Base-by-base conservation (phyloP, 2,888 invertebrate species). In the Chrysina gloriosa region DNA sequence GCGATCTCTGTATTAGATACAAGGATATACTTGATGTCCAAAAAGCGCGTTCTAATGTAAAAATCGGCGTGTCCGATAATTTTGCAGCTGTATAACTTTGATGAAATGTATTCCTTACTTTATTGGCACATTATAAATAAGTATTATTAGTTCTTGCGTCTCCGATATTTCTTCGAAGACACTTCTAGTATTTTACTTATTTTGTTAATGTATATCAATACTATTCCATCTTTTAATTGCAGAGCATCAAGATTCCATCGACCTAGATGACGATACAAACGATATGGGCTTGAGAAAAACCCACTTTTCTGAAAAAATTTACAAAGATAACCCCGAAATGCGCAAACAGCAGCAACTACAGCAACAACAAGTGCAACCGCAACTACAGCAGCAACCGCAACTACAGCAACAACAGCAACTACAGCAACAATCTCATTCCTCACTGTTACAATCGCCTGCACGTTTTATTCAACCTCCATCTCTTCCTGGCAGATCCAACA, bases 221-320 rank as follows among this genome's bases (percentile, higher is more conserved):
- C n/a, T n/a, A n/a, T n/a, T 50, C 2, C n/a, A 14, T 19, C 9
- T 7, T 31, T 31, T 61, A 14, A 34, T 54, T 68, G 9, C 84
- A 90, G 90, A 88, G 88, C 90, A 89, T 89, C 89, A 88, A 81
- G 88, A 89, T 74, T 71, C 83, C 45, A 80, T 82, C 29, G 85
- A 86, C 69, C 84, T 84, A 68, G 88, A 88, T 71, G 87, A 89
- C 81, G 89, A 90, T 63, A 88, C 91, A 76, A 87, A 89, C 73
- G 88, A 88, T 76, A 89, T 90, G 1, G 92, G 92, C 2, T 84
- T 92, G 1, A 86, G 91, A 16, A 91, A 90, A 82, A 92, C 91
- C 0, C 89, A 90, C 80, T 88, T 89, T 83, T 86, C 88, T 11
- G 86, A 88, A 80, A 86, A 88, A 74, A 85, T 90, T 79, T 87